Conservation (phyloP, 2,888 invertebrate genomes). For the Andrena flavipes region DNA sequence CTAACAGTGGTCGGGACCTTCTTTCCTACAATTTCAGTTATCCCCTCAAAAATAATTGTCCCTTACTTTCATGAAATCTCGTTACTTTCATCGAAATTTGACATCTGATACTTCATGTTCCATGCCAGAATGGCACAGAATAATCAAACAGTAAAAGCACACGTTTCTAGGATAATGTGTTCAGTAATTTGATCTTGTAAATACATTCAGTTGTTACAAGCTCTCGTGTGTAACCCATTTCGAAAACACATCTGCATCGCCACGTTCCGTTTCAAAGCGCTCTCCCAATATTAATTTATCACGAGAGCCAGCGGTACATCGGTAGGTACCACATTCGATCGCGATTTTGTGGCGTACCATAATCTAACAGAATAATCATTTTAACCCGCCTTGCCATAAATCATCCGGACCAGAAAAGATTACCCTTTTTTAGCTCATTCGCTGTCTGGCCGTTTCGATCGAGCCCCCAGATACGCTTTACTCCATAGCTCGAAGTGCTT, state of each 20-base stretch:
- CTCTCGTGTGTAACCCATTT: background rate
- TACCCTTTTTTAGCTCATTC: background rate
- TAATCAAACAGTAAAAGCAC: background rate
- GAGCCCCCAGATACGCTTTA: too few relatives aligned
- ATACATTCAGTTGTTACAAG: slow-evolving; percentile 3
- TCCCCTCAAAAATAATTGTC: too few relatives aligned
- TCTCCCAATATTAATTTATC: slow-evolving; percentile 7
- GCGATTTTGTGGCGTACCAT: background rate
- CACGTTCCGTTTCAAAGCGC: background rate
- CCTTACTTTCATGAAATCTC: too few relatives aligned
- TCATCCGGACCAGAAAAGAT: background rate
- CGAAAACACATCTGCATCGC: background rate
- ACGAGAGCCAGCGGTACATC: background rate
- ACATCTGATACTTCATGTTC: too few relatives aligned
- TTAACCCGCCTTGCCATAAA: background rate
- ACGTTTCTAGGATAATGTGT: background rate
- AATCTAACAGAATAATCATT: background rate
- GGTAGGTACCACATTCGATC: background rate
- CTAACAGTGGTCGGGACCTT: too few relatives aligned
- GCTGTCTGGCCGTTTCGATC: too few relatives aligned
- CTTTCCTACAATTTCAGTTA: too few relatives aligned
- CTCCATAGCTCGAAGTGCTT: too few relatives aligned
- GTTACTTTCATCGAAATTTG: too few relatives aligned
- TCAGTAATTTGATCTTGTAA: background rate
- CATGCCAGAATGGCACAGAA: background rate